These are phyloP conservation scores for Acestrorhynchus altus DNA, from an alignment of 2,797 vertebrate species.

Conservation along the genomic window DNA sequence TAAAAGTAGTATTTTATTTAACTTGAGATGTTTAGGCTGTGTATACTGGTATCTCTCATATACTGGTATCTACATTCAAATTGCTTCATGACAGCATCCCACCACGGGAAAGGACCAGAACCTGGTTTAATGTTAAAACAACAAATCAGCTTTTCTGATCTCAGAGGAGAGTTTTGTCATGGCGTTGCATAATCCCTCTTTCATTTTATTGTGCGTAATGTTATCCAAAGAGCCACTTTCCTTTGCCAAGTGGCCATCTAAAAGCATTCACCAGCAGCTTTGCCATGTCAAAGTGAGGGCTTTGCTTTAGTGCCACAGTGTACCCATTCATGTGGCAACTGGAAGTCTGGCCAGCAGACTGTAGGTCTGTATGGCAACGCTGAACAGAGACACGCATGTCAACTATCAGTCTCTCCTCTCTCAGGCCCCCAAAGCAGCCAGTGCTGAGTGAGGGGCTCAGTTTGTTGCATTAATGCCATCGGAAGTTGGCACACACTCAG, in stretches of 20 bases:
- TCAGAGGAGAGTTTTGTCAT: conserved; percentile 36
- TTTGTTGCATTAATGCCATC: conserved; percentile 72
- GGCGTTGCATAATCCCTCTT: conserved; percentile 33
- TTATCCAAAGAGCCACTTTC: conserved; percentile 29
- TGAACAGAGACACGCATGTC: conserved; percentile 48
- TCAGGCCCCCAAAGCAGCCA: conserved; percentile 44
- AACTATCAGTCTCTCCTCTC: conserved; percentile 51
- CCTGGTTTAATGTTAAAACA: conserved; percentile 14
- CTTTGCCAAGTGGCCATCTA: conserved; percentile 47
- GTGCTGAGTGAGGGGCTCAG: conserved; percentile 54
- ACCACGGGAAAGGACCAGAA: not conserved
- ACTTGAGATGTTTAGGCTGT: not conserved
- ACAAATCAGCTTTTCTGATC: conserved; percentile 11
- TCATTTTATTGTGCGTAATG: conserved; percentile 38
- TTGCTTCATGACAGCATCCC: not conserved
- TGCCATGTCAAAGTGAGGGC: conserved; percentile 59
- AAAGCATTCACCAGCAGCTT: conserved; percentile 41
- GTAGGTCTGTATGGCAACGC: conserved; percentile 64
- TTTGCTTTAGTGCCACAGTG: conserved; percentile 59
- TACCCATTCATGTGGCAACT: conserved; percentile 70
- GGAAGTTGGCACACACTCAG: conserved; percentile 70
- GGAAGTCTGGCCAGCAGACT: conserved; percentile 72
- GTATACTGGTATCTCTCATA: not conserved
- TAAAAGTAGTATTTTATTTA: conserved; percentile 1
- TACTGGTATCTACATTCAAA: not conserved